These are phyloP conservation scores for Leucoptera coffeella DNA, from an alignment of 2,888 invertebrate species.

Conservation along the genomic window DNA sequence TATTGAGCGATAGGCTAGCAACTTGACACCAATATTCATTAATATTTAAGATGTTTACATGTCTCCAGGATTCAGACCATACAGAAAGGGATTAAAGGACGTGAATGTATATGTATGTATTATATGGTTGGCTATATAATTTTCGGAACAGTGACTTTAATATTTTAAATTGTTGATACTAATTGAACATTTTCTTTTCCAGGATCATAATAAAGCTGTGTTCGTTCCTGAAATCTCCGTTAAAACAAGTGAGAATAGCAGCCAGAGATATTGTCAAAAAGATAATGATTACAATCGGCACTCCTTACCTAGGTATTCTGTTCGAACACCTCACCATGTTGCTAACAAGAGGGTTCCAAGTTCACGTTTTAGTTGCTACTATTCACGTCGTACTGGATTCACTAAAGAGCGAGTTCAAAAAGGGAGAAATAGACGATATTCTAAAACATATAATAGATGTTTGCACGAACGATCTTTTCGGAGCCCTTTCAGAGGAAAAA, in stretches of 20 bases:
- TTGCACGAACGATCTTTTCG: slow-evolving; percentile 85
- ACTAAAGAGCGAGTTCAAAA: slow-evolving; percentile 62
- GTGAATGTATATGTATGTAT: no score
- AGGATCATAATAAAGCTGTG: slow-evolving; percentile 85
- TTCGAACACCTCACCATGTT: slow-evolving; percentile 75
- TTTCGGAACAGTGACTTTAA: no score
- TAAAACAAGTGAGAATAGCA: slow-evolving; percentile 77
- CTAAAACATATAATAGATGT: slow-evolving; percentile 74
- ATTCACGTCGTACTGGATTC: slow-evolving; percentile 76
- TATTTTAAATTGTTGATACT: no score
- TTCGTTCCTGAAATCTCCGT: slow-evolving; percentile 81
- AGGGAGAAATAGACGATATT: slow-evolving; percentile 74
- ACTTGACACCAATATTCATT: no score
- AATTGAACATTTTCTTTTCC: slow-evolving; percentile 12
- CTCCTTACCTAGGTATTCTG: slow-evolving; percentile 69
- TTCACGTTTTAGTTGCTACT: slow-evolving; percentile 88
- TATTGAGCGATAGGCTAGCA: no score
- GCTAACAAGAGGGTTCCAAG: slow-evolving; percentile 85
- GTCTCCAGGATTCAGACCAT: no score
- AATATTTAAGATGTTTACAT: no score
- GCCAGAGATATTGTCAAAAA: slow-evolving; percentile 90
- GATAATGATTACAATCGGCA: slow-evolving; percentile 80
- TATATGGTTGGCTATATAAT: no score
- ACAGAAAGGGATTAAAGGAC: no score
- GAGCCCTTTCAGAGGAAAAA: slow-evolving; percentile 83